phyloP scores from a whole-genome alignment of 1,140 invertebrate species.

The Papilio helenus region DNA sequence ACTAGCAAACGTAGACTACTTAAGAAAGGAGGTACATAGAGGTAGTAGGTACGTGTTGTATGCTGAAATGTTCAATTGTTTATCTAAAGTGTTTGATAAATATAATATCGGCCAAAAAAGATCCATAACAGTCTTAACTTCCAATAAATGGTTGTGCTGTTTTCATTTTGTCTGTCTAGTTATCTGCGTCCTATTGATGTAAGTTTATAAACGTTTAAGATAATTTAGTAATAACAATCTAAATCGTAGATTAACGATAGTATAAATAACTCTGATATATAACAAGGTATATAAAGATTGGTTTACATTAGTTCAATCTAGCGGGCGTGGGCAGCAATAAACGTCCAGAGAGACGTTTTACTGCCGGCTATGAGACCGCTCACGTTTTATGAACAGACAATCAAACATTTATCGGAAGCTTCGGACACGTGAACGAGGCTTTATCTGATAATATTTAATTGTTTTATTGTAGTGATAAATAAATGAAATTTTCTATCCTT shows the following conservation, averaged over 20 bases:
- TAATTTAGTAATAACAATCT: neutral
- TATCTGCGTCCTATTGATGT: neutral
- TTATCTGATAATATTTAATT: conserved; percentile 1
- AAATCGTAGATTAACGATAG: neutral
- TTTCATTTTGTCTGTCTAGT: neutral
- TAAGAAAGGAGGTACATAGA: neutral
- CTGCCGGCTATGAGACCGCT: neutral
- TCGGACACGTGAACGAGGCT: conserved; percentile 7
- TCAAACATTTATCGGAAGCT: conserved; percentile 14
- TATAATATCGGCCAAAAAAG: too few relatives aligned
- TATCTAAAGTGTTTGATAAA: too few relatives aligned
- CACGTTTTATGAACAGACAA: conserved; percentile 15
- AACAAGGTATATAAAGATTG: conserved; percentile 15
- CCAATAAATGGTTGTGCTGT: too few relatives aligned
- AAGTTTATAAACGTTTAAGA: neutral
- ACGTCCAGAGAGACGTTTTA: neutral
- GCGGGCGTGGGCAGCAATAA: conserved; percentile 27
- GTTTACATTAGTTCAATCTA: conserved; percentile 17
- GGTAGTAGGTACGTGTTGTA: neutral
- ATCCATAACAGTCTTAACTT: too few relatives aligned
- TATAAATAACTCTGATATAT: conserved; percentile 7
- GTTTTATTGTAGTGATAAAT: neutral
- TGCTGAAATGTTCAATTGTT: too few relatives aligned
- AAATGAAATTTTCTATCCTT: neutral
- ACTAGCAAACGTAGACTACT: neutral